These are phyloP conservation scores for Ispidina picta DNA, from an alignment of 2,797 vertebrate genomes.

Conservation along the genomic window DNA sequence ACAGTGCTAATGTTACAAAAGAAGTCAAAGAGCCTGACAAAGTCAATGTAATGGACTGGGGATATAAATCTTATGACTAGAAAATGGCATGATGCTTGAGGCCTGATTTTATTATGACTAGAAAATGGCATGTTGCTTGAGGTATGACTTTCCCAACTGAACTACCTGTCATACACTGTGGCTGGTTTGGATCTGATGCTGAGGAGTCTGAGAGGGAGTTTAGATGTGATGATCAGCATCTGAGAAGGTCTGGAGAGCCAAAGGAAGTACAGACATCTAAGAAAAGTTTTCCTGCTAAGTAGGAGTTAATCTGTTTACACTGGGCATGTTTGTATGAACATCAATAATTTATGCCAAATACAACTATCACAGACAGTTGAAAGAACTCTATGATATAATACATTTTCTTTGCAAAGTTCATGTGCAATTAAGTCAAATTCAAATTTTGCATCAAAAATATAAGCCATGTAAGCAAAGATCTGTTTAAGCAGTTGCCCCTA, in stretches of 20 bases:
- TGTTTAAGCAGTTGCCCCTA: background rate
- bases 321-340: background rate
- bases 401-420: background rate
- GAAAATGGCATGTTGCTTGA: background rate
- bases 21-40: background rate
- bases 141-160: accelerated
- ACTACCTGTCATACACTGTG: background rate
- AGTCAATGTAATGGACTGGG: background rate
- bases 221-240: accelerated
- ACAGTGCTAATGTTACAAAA: background rate
- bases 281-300: background rate
- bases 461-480: background rate
- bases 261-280: background rate
- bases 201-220: background rate
- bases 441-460: background rate
- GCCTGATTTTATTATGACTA: background rate
- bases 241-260: background rate
- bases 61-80: background rate
- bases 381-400: background rate
- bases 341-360: background rate
- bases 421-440: background rate
- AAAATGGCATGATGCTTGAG: background rate
- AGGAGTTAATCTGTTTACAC: background rate
- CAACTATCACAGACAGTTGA: background rate
- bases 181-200: background rate